Evolutionary conservation across 2,113 vertebrate species (phyloP).

Genomic region (Athene cunicularia): DNA sequence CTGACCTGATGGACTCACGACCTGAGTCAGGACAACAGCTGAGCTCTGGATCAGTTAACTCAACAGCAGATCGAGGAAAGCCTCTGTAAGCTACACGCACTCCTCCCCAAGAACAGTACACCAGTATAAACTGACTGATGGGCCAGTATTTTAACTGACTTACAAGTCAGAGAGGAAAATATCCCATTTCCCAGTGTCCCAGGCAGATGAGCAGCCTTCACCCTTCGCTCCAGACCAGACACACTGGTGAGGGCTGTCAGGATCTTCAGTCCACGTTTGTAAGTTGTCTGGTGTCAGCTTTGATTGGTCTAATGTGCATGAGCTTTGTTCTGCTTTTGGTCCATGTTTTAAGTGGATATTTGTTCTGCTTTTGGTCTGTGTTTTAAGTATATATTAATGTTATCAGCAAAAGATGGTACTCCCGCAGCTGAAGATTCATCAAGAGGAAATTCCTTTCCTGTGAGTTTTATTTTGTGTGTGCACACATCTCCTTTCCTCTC

Average conservation of each 20-base stretch:
- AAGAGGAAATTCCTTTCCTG: not conserved
- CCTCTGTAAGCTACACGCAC: rapidly evolving
- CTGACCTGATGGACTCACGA: not conserved
- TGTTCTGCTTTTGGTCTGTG: too few relatives aligned
- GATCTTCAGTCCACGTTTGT: rapidly evolving
- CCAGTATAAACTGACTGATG: not conserved
- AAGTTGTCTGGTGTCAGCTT: not conserved
- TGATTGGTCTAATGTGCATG: rapidly evolving
- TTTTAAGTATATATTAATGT: not conserved
- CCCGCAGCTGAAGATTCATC: not conserved
- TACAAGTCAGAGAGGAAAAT: not conserved
- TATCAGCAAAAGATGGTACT: not conserved
- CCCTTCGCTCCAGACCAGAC: not conserved
- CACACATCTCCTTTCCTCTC: not conserved
- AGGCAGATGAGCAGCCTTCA: not conserved
- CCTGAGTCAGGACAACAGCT: rapidly evolving
- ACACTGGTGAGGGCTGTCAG: too few relatives aligned
- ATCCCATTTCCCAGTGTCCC: not conserved
- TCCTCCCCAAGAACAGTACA: not conserved
- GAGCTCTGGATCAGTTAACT: not conserved
- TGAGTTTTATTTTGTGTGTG: not conserved
- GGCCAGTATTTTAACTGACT: not conserved
- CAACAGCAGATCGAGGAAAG: not conserved
- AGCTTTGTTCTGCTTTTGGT: not conserved
- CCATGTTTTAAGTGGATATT: not conserved